Evolutionary conservation across 2,797 vertebrate species (phyloP).

Genomic region (Microhierax caerulescens): DNA sequence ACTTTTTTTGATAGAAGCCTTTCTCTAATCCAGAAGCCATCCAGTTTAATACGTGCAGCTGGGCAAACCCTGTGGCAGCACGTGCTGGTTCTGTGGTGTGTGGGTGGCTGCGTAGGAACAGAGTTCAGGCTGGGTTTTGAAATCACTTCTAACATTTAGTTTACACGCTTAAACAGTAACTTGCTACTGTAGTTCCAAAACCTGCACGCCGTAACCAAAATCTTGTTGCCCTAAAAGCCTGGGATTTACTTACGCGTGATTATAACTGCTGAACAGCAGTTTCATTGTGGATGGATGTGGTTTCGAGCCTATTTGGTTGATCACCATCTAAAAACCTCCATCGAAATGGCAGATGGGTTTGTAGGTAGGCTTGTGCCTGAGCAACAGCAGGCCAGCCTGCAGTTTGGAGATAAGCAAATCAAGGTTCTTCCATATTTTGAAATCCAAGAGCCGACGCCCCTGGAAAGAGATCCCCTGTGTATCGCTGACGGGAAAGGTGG

Average conservation of each 20-base stretch:
- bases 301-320: not conserved
- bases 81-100: not conserved
- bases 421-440: not conserved
- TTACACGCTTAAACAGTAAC: not conserved
- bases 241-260: not conserved
- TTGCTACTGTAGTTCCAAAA: not conserved
- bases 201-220: fast-evolving
- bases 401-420: conserved; percentile 16
- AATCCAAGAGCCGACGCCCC: not conserved
- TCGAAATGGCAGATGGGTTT: not conserved
- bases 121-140: not conserved
- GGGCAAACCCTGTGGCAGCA: not conserved
- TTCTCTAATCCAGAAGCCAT: not conserved
- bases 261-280: not conserved
- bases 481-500: not conserved
- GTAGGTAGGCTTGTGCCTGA: not conserved
- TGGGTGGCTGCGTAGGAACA: not conserved
- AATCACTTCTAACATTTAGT: not conserved
- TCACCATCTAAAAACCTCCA: not conserved
- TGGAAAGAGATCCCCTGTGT: not conserved
- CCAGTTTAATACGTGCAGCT: not conserved
- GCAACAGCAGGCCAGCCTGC: not conserved
- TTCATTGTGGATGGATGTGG: not conserved
- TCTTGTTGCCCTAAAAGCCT: not conserved
- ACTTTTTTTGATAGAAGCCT: not conserved